Base-by-base conservation (phyloP, 2,113 vertebrate genomes). In the Hiodon tergisus region DNA sequence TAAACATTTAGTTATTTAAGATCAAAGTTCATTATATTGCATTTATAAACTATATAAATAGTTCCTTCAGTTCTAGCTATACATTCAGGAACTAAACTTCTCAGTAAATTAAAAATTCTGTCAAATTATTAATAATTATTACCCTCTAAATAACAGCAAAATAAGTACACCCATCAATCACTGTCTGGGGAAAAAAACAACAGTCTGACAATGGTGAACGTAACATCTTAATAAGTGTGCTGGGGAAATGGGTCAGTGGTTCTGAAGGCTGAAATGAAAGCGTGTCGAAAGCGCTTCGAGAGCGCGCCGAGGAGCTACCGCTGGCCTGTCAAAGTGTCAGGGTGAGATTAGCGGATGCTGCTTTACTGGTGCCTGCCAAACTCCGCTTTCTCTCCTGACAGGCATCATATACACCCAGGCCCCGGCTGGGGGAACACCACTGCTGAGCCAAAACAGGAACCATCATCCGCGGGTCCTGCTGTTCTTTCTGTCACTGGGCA, bases 391-490 rank as follows among this genome's bases (percentile, higher is more conserved):
- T 67, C 51, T 67, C 51, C 63, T 57, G 73, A 74, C 73, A 48
- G 73, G 17, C 54, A 5, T 74, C 73, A 74, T 14, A 58, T 67
- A 74, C 73, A 66, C 63, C 73, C 73, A 67, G 73, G 73, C 52
- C 2, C 52, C 55, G 62, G 53, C 63, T 67, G 73, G 73, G 63
- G 52, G 63, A 47, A 69, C 11, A 67, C 54, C 53, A 67, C 63
- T 47, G 53, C 11, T 9, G 58, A 53, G 51, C 9, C 6, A 16
- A 17, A 53, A 69, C 67, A 67, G 63, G 72, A 74, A 57, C 8
- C 52, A 7, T 16, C 17, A 46, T 46, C 53, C 67, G 11, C 31
- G 48, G 48, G 72, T 55, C 6, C 9, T 58, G 63, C 62, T 17
- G 51, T 8, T 67, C 17, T 54, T 14, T 17, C 63, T 17, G 62